These are phyloP conservation scores for Itoplectis maculator DNA, from an alignment of 2,888 invertebrate genomes.

Conservation along the genomic window DNA sequence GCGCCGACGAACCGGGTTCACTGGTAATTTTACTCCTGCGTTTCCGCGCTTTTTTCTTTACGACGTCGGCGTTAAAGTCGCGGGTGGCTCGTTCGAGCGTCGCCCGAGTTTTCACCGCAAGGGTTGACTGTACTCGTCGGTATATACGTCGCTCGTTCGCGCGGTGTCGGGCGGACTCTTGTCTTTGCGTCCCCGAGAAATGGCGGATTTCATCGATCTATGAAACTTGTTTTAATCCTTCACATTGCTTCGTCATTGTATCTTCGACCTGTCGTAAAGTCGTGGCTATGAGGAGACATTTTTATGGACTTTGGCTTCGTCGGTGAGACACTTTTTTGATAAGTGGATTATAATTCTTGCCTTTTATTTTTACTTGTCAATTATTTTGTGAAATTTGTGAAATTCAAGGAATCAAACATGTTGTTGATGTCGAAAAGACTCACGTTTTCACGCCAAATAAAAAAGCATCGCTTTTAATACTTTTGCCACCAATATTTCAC, in stretches of 20 bases:
- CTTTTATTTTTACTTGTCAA: too few species aligned
- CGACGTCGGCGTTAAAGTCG: slow-evolving; percentile 46
- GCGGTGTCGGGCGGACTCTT: not conserved
- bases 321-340: too few species aligned
- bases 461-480: too few species aligned
- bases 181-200: not conserved
- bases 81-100: slow-evolving; percentile 2
- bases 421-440: too few species aligned
- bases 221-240: not conserved
- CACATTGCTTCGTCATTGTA: too few species aligned
- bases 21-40: slow-evolving; percentile 50
- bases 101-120: slow-evolving; percentile 1
- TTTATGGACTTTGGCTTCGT: too few species aligned
- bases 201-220: not conserved
- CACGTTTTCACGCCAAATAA: too few species aligned
- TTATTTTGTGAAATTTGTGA: too few species aligned
- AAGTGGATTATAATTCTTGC: too few species aligned
- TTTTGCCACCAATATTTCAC: not conserved
- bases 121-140: not conserved
- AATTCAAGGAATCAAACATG: too few species aligned
- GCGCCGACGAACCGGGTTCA: slow-evolving; percentile 41
- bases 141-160: not conserved
- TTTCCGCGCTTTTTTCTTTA: slow-evolving; percentile 47
- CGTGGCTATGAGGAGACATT: too few species aligned
- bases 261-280: too few species aligned